Base-by-base conservation (phyloP, 2,797 vertebrate species). In the Cichlasoma orientale region DNA sequence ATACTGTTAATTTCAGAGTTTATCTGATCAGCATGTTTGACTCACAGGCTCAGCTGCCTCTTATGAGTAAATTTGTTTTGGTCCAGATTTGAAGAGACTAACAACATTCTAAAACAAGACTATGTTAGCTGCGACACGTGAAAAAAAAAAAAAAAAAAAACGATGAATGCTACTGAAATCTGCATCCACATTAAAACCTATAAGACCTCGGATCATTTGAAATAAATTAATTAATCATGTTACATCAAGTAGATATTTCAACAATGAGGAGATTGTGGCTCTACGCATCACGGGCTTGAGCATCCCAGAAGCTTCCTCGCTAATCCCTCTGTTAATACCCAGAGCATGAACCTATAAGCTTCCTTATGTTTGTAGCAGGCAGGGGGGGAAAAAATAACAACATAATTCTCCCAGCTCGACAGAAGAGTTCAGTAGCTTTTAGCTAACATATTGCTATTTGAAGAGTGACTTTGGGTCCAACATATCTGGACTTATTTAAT, bases 251-350 rank as follows among this genome's bases (percentile, higher is more conserved):
- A 84, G 82, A 88, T 80, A 80, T 83, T 78, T 78, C 75, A 83
- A 88, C 88, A 92, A 87, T 80, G 80, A 79, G 75, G 79, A 89
- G 79, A 88, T 81, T 82, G 72, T 3, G 8, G 41, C 75, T 77
- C 57, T 81, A 86, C 73, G 81, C 90, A 82, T 91, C 66, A 79
- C 50, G 44, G 88, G 81, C 88, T 82, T 66, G 73, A 83, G 86
- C 73, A 7, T 88, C 85, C 77, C 86, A 82, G 82, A 92, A 88
- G 85, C 86, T 82, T 84, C 75, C 63, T 57, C 23, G 7, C 86
- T 94, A 93, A 95, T 95, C 93, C 92, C 85, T 82, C 87, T 87
- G 82, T 91, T 94, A 93, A 93, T 91, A 93, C 90, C 77, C 88
- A 82, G 86, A 86, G 86, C 92, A 92, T 92, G 92, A 95, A 94